Conservation (phyloP, 2,797 vertebrate genomes). For the Alectoris magna region DNA sequence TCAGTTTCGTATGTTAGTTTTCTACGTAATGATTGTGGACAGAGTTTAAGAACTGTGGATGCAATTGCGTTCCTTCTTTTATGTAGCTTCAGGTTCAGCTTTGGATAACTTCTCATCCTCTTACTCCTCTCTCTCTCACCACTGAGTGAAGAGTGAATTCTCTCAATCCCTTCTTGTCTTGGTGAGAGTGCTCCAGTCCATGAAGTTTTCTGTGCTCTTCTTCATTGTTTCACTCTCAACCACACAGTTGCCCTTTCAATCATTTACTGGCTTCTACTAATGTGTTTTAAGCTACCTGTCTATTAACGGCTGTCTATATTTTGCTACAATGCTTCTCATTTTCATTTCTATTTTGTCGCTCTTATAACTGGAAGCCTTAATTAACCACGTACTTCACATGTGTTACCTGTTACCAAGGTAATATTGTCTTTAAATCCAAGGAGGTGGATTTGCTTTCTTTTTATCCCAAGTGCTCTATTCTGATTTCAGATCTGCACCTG, state of each 20-base stretch:
- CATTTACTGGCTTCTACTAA: not conserved
- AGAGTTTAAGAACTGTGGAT: not conserved
- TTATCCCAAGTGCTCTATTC: constrained; percentile 51
- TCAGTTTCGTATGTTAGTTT: not conserved
- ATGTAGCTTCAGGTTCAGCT: not conserved
- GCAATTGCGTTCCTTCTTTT: not conserved
- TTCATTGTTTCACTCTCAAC: constrained; percentile 13
- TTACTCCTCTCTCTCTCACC: not conserved
- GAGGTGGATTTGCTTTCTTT: constrained; percentile 72
- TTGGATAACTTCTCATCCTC: not conserved
- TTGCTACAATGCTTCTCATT: constrained; percentile 53
- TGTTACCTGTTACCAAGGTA: constrained; percentile 76
- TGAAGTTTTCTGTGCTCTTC: not conserved
- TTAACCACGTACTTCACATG: constrained; percentile 64
- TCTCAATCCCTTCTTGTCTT: not conserved
- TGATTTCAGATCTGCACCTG: constrained; percentile 63
- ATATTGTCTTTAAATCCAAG: constrained; percentile 74
- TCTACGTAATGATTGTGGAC: not conserved
- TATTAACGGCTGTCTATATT: constrained; percentile 63
- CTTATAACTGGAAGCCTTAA: constrained; percentile 62
- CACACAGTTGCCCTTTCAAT: not conserved
- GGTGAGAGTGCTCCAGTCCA: not conserved
- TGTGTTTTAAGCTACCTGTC: constrained; percentile 49
- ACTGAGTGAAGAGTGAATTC: not conserved
- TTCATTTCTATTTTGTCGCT: constrained; percentile 60